Conservation (phyloP, 2,888 invertebrate species). For the Cepaea hortensis region DNA sequence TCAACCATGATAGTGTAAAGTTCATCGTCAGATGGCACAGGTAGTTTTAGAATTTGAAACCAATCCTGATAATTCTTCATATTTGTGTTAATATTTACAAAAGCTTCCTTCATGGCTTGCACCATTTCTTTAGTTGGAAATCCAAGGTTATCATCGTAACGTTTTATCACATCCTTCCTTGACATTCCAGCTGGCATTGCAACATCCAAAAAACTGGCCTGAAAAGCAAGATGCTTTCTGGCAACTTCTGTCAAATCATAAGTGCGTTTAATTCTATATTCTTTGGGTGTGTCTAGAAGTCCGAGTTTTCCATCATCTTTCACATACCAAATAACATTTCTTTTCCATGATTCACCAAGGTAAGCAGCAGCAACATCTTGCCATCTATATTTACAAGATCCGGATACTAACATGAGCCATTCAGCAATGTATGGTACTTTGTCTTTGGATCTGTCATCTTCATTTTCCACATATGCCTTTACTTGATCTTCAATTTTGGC, state of each 20-base stretch:
- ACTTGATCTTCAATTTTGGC: conserved; percentile 57
- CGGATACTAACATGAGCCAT: conserved; percentile 67
- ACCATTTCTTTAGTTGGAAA: conserved; percentile 69
- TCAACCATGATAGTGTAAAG: conserved; percentile 60
- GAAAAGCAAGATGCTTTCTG: conserved; percentile 68
- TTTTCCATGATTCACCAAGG: conserved; percentile 65
- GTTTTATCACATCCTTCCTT: conserved; percentile 59
- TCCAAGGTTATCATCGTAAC: conserved; percentile 67
- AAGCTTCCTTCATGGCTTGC: conserved; percentile 64
- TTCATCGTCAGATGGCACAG: conserved; percentile 62
- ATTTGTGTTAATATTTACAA: conserved; percentile 58
- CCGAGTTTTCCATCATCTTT: conserved; percentile 68
- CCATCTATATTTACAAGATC: conserved; percentile 69
- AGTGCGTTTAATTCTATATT: conserved; percentile 62
- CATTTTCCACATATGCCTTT: conserved; percentile 63
- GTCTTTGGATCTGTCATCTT: conserved; percentile 62
- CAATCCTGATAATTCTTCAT: conserved; percentile 67
- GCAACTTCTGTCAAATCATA: conserved; percentile 64
- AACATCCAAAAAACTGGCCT: conserved; percentile 66
- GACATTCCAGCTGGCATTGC: conserved; percentile 66
- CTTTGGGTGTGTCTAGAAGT: conserved; percentile 63
- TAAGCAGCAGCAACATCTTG: conserved; percentile 66
- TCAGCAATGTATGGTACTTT: conserved; percentile 70
- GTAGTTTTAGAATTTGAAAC: conserved; percentile 67
- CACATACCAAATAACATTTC: conserved; percentile 72